These are phyloP conservation scores for Lysiphlebus fabarum DNA, from an alignment of 1,140 invertebrate genomes.

Conservation along the genomic window DNA sequence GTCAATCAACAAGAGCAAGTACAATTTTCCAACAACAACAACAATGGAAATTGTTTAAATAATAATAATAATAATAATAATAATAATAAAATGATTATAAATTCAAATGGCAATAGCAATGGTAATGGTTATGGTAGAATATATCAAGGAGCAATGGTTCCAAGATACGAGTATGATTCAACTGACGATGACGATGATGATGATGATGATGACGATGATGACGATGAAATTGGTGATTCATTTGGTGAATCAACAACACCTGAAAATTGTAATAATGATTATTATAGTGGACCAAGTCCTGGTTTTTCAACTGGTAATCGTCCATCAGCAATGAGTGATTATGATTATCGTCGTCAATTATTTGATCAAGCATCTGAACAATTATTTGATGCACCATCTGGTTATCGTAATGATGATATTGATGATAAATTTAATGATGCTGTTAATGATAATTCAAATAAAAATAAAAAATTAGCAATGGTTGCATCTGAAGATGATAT, in stretches of 20 bases:
- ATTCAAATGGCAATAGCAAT: conserved; percentile 17
- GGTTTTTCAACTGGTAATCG: conserved; percentile 22
- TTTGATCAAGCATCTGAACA: conserved; percentile 21
- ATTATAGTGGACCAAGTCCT: conserved; percentile 16
- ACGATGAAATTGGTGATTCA: conserved; percentile 40
- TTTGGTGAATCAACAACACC: conserved; percentile 27
- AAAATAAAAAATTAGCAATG: conserved; percentile 37
- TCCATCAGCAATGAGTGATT: conserved; percentile 15
- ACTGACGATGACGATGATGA: conserved; percentile 38
- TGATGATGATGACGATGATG: conserved; percentile 27
- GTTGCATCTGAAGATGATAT: conserved; percentile 44
- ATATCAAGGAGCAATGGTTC: conserved; percentile 13
- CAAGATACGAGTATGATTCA: conserved; percentile 29
- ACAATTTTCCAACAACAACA: conserved; percentile 6
- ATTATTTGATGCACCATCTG: conserved; percentile 23
- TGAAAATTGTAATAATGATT: conserved; percentile 20
- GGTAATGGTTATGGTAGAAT: conserved; percentile 13
- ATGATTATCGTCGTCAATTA: conserved; percentile 17
- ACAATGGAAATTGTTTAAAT: conserved; percentile 4
- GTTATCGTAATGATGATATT: conserved; percentile 24
- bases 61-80: conserved; percentile 8
- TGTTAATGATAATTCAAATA: conserved; percentile 27
- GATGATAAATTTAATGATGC: conserved; percentile 28
- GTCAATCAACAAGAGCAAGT: neutral
- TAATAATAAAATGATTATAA: neutral